Percentiles rank a stretch among this genome's conserved stretches.
These are phyloP conservation scores for Drosophila burlai DNA, from an alignment of 1,140 invertebrate genomes.

Conservation along the genomic window DNA sequence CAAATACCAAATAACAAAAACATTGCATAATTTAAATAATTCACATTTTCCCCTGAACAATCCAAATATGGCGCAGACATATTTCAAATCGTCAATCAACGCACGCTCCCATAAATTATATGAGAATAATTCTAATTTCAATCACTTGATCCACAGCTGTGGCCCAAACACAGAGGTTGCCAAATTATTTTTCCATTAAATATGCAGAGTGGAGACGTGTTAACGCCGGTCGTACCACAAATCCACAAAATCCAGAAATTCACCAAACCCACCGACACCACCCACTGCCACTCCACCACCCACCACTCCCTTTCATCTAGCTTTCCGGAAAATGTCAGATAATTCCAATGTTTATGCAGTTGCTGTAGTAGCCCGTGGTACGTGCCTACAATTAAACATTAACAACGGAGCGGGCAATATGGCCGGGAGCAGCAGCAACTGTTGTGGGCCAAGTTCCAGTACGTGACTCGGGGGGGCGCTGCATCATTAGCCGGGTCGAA, in stretches of 20 bases:
- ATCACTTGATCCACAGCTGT: slow-evolving; percentile 39
- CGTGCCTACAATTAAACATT: slow-evolving; percentile 81
- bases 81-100: slow-evolving; percentile 10
- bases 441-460: slow-evolving; percentile 53
- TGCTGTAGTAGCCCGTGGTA: slow-evolving; percentile 57
- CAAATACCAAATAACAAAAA: not conserved
- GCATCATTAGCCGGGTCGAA: slow-evolving; percentile 65
- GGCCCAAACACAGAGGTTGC: slow-evolving; percentile 15
- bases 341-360: slow-evolving; percentile 77
- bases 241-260: slow-evolving; percentile 9
- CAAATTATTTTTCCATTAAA: slow-evolving; percentile 48
- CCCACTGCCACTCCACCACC: not conserved
- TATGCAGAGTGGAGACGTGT: slow-evolving; percentile 40
- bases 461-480: slow-evolving; percentile 70
- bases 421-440: slow-evolving; percentile 47
- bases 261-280: not conserved
- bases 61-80: not conserved
- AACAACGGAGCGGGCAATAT: slow-evolving; percentile 34
- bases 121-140: slow-evolving; percentile 26
- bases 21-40: slow-evolving; percentile 8
- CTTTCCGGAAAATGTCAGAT: slow-evolving; percentile 19
- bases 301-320: not conserved
- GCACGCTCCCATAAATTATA: slow-evolving; percentile 19
- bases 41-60: not conserved
- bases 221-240: slow-evolving; percentile 10